These are phyloP conservation scores for Hyaena hyaena DNA, from an alignment of 2,113 vertebrate genomes.

Conservation along the genomic window DNA sequence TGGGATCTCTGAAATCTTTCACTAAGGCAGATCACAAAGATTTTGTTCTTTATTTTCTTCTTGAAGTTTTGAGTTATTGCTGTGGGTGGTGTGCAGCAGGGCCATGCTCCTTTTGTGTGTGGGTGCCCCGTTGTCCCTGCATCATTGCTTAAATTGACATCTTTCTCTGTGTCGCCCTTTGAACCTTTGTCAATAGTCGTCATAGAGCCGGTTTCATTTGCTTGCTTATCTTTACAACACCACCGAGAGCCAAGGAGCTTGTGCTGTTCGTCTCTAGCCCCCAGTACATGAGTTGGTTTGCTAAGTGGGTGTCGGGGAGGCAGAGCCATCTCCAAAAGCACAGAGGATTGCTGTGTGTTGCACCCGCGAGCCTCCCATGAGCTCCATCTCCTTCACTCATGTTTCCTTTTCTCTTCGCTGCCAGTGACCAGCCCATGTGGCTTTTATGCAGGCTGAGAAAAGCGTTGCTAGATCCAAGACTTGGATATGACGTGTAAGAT, in stretches of 20 bases:
- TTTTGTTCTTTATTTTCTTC: neutral
- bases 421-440: neutral
- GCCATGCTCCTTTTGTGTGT: accelerated
- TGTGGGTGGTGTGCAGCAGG: too few relatives aligned
- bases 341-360: too few relatives aligned
- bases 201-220: neutral
- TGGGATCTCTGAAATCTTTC: neutral
- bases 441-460: neutral
- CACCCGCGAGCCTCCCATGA: accelerated
- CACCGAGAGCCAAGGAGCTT: neutral
- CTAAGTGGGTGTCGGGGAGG: too few relatives aligned
- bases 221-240: neutral
- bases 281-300: too few relatives aligned
- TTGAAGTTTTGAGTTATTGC: neutral
- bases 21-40: neutral
- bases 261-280: neutral
- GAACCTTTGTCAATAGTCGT: too few relatives aligned
- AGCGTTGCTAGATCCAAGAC: neutral
- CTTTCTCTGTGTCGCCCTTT: neutral
- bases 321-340: neutral
- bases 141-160: accelerated
- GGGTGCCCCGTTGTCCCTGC: neutral
- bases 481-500: neutral
- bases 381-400: accelerated
- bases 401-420: neutral